phyloP scores from a whole-genome alignment of 2,797 vertebrate species.

The Rachycentron canadum region DNA sequence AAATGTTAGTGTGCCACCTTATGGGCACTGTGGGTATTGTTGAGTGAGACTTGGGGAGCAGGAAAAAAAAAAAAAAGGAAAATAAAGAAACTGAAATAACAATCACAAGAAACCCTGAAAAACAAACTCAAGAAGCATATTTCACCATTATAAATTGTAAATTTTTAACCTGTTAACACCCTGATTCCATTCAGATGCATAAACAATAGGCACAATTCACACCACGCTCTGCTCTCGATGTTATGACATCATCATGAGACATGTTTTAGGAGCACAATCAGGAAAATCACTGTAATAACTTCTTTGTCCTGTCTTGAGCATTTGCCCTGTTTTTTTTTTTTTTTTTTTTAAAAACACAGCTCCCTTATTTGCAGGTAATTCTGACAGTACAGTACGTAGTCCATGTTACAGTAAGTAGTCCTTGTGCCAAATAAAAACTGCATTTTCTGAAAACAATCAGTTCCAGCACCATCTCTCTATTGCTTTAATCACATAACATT shows the following conservation, averaged over 20 bases:
- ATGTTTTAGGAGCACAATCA: constrained; percentile 49
- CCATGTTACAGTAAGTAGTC: constrained; percentile 32
- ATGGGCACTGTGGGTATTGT: constrained; percentile 58
- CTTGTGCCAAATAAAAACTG: constrained; percentile 59
- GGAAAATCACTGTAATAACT: constrained; percentile 38
- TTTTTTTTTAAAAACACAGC: constrained; percentile 10
- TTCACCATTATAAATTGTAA: constrained; percentile 36
- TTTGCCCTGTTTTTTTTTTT: constrained; percentile 14
- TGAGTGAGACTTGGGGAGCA: constrained; percentile 12
- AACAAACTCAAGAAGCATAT: constrained; percentile 35
- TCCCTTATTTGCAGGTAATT: constrained; percentile 38
- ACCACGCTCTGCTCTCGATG: constrained; percentile 47
- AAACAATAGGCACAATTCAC: constrained; percentile 73
- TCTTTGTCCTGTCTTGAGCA: constrained; percentile 16
- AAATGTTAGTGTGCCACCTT: constrained; percentile 63
- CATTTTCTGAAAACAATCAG: constrained; percentile 66
- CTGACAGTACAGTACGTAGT: constrained; percentile 45
- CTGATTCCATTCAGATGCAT: constrained; percentile 63
- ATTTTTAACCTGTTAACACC: constrained; percentile 37
- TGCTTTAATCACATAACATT: constrained; percentile 84
- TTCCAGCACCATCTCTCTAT: constrained; percentile 81
- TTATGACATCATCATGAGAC: no score
- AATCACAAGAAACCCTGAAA: constrained; percentile 37
- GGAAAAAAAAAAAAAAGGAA: neutral
- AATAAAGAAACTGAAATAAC: neutral